Evolutionary conservation across 2,797 vertebrate genomes (phyloP), one percentile per base, ranked within the genome.

Genomic region (Rachycentron canadum): DNA sequence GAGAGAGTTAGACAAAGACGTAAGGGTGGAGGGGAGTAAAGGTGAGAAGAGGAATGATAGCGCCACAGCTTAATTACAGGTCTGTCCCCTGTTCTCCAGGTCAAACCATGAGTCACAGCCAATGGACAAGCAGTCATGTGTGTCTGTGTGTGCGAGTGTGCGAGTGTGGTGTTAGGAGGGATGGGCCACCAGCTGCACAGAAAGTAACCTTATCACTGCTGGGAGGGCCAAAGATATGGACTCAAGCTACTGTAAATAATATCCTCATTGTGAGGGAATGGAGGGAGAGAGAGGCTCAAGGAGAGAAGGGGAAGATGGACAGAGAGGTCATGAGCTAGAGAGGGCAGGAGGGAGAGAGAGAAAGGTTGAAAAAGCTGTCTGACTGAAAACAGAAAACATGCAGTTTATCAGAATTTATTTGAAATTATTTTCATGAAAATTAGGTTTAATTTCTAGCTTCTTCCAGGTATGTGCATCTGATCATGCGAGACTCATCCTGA

Each of bases 241-340:
- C 78, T 82, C 78, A 81, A 76, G 68, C 79, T 73, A 70, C 76
- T 88, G 87, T 86, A 86, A 86, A 84, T 86, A 87, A 88, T 84
- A 82, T 61, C 52, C 70, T 86, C 68, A 64, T 78, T 75, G 79
- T 73, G 69, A 34, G 43, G 79, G 69, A 76, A 69, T 52, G 32
- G 65, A 70, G 66, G 70, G 25, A 68, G 64, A 70, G 63, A 52
- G 12, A 5, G 41, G 17, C 1, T 2, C 52, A 9, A 16, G 17
- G 71, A 43, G 13, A 53, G 25, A 50, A 21, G 4, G 34, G 53
- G 55, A 36, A 49, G 65, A 65, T 5, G 47, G 63, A 66, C 11
- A 17, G 61, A 56, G n/a, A 28, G 78, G 70, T 69, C 70, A 65
- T 52, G 50, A 19, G 57, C 65, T 34, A 71, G 67, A 58, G 21